These are phyloP conservation scores for Argopecten irradians DNA, from an alignment of 1,140 invertebrate genomes.

Conservation along the genomic window DNA sequence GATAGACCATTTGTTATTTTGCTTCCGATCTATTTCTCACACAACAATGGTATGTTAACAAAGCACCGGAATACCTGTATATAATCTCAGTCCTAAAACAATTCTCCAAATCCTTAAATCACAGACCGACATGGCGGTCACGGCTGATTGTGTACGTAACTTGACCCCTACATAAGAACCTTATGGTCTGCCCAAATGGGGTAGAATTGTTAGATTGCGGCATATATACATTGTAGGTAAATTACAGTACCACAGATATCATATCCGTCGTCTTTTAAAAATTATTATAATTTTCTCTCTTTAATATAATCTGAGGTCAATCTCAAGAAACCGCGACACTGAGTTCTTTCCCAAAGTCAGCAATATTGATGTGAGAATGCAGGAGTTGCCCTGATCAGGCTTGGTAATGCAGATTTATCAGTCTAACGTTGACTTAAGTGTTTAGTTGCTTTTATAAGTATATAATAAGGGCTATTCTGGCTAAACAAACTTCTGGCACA, in stretches of 20 bases:
- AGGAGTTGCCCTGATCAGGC: background rate
- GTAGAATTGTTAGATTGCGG: background rate
- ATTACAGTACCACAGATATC: background rate
- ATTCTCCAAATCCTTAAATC: background rate
- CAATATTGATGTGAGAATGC: background rate
- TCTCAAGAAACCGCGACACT: too few relatives aligned
- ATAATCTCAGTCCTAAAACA: background rate
- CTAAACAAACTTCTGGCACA: slow-evolving; percentile 2
- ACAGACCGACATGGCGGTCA: background rate
- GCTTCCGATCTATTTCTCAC: background rate
- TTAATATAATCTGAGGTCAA: too few relatives aligned
- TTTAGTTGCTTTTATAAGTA: background rate
- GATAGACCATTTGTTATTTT: background rate
- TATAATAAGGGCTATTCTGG: background rate
- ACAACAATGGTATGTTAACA: background rate
- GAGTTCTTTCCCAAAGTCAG: too few relatives aligned
- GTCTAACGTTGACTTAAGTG: background rate
- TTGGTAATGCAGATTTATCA: background rate
- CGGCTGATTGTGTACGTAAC: background rate
- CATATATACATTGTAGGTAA: too few relatives aligned
- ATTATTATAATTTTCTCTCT: too few relatives aligned
- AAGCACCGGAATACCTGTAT: background rate
- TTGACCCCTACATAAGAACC: background rate
- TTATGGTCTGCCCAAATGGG: too few relatives aligned
- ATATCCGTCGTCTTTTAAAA: too few relatives aligned